Conservation (phyloP, 2,113 vertebrate species). For the Boleophthalmus pectinirostris region DNA sequence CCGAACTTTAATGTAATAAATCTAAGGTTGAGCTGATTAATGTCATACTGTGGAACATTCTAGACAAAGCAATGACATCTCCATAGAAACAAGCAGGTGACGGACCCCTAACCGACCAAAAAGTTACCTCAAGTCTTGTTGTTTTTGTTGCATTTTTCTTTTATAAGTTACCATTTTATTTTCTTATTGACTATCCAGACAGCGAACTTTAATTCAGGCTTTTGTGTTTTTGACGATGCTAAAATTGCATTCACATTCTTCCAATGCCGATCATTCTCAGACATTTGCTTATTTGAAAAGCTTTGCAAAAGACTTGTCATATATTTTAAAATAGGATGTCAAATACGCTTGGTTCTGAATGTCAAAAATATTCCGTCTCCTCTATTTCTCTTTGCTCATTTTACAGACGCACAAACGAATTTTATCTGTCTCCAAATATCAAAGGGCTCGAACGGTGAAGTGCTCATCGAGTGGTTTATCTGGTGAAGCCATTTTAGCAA, state of each 20-base stretch:
- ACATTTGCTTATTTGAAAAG: conserved; percentile 13
- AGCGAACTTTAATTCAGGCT: too few relatives aligned
- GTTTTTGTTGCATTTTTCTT: too few relatives aligned
- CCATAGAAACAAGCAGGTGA: too few relatives aligned
- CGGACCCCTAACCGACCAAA: too few relatives aligned
- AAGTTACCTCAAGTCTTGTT: too few relatives aligned
- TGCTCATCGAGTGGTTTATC: conserved; percentile 26
- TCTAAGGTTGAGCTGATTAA: too few relatives aligned
- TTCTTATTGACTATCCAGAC: too few relatives aligned
- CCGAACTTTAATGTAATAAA: too few relatives aligned
- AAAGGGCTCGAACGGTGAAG: conserved; percentile 14
- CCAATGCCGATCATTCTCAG: conserved; percentile 1
- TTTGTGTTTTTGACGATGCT: too few relatives aligned
- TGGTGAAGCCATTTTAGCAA: not conserved
- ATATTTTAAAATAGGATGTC: conserved; percentile 11
- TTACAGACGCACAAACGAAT: conserved; percentile 8
- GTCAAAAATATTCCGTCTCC: not conserved
- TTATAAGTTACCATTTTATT: too few relatives aligned
- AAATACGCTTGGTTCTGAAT: not conserved
- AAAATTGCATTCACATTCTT: not conserved
- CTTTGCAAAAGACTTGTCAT: not conserved
- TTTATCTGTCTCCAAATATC: conserved; percentile 27
- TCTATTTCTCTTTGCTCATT: conserved; percentile 1
- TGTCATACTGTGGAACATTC: too few relatives aligned
- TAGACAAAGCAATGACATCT: too few relatives aligned